Evolutionary conservation across 2,797 vertebrate species (phyloP), one percentile per base, ranked within the genome.

Genomic region (Antennarius maculatus): DNA sequence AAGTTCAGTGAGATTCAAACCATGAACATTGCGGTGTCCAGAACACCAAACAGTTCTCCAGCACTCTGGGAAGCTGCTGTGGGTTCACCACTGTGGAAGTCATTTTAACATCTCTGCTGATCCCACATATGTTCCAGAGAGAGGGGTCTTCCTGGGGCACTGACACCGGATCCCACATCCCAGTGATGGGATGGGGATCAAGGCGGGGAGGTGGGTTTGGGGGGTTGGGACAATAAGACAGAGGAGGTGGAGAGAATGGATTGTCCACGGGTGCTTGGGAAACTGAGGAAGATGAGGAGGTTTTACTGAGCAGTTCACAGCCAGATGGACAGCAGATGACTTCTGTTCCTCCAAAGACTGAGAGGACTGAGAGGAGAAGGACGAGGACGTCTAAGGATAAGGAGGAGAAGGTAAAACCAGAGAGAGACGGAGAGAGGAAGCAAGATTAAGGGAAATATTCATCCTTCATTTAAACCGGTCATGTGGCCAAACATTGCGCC

Each of bases 251-350:
- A 67, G 71, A 79, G 65, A 89, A 88, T 84, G 83, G 82, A 90
- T 90, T 91, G 82, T 91, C 80, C 82, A 85, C 69, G 79, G 85
- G 76, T 84, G 71, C 79, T 88, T 84, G 82, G 77, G 80, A 84
- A 86, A 71, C 77, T 66, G 77, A 79, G 72, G 84, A 85, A 78
- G 85, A 83, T 66, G 67, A 73, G 63, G 69, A 81, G 88, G 79
- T 80, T 67, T 77, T 82, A 86, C 65, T 49, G 66, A 58, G 60
- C 58, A 1, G 63, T 70, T 62, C 72, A 66, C 70, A 17, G 77
- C 88, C 91, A 91, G 84, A 91, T 91, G 86, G 86, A 80, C 80
- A 84, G 87, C 90, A 91, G 89, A 91, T 89, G 89, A 91, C 74
- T 87, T 88, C 70, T 64, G 63, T 81, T 88, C 74, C 70, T 59